Percentiles rank a stretch among this genome's conserved stretches.
These are phyloP conservation scores for Trochalopteron elliotii DNA, from an alignment of 2,113 vertebrate genomes.

Conservation along the genomic window DNA sequence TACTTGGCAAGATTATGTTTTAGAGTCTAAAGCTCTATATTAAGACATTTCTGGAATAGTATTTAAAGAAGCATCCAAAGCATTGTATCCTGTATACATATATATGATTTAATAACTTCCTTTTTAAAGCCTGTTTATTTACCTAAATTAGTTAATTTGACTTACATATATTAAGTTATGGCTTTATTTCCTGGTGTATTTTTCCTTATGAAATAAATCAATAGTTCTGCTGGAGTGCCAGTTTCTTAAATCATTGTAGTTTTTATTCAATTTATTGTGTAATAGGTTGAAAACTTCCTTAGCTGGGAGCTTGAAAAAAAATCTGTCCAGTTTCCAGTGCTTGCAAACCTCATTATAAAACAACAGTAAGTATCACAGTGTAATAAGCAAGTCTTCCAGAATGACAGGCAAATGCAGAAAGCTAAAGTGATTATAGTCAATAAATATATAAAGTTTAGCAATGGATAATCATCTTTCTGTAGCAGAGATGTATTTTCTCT, in stretches of 20 bases:
- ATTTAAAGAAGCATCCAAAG: not conserved
- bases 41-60: not conserved
- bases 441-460: not conserved
- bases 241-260: not conserved
- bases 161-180: slow-evolving; percentile 33
- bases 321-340: not conserved
- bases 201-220: slow-evolving; percentile 17
- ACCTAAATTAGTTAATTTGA: slow-evolving; percentile 27
- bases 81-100: not conserved
- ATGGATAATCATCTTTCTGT: not conserved
- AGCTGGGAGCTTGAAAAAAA: not conserved
- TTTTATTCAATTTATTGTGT: slow-evolving; percentile 44
- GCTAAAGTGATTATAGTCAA: not conserved
- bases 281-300: slow-evolving; percentile 36
- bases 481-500: not conserved
- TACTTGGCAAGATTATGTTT: not conserved
- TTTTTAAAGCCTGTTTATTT: slow-evolving; percentile 34
- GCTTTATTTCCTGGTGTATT: slow-evolving; percentile 39
- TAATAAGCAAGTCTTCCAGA: not conserved
- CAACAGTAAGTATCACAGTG: not conserved
- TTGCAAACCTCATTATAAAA: slow-evolving; percentile 9
- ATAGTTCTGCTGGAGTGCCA: not conserved
- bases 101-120: not conserved
- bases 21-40: not conserved
- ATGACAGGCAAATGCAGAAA: not conserved